phyloP scores from a whole-genome alignment of 2,888 invertebrate species.

The Minunthozetes semirufus region DNA sequence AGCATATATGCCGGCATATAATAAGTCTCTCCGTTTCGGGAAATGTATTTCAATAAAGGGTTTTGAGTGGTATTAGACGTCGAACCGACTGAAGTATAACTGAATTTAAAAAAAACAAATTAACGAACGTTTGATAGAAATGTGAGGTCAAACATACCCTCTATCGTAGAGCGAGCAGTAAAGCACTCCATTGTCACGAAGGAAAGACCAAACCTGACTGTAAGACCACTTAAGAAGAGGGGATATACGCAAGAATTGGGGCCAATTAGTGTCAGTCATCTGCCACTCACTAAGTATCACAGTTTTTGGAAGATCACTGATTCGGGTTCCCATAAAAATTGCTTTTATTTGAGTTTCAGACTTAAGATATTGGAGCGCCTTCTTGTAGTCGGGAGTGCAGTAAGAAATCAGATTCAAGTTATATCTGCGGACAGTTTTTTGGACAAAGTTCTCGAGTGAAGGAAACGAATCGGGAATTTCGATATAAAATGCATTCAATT shows the following conservation, averaged over 20 bases:
- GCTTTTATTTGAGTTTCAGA: constrained; percentile 56
- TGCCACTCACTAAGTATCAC: constrained; percentile 52
- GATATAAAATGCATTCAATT: constrained; percentile 69
- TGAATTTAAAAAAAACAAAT: constrained; percentile 45
- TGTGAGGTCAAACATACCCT: constrained; percentile 55
- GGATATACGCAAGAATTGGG: constrained; percentile 74
- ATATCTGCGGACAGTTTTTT: constrained; percentile 62
- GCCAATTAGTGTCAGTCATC: constrained; percentile 80
- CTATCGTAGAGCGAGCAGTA: constrained; percentile 85
- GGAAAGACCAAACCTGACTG: constrained; percentile 81
- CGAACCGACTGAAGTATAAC: constrained; percentile 81
- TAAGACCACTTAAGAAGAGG: constrained; percentile 90
- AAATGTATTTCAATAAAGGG: constrained; percentile 58
- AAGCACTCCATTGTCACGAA: constrained; percentile 67
- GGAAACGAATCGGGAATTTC: constrained; percentile 70
- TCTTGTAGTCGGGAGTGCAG: constrained; percentile 61
- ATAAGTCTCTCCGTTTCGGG: constrained; percentile 50
- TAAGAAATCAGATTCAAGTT: constrained; percentile 63
- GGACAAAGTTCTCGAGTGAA: constrained; percentile 75
- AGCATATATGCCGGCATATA: constrained; percentile 70
- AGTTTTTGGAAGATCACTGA: constrained; percentile 73
- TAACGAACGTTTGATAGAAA: constrained; percentile 39
- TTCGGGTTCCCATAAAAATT: constrained; percentile 83
- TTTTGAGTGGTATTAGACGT: constrained; percentile 71
- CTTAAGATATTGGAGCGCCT: constrained; percentile 60